Percentiles rank a stretch among this genome's conserved stretches.
These are phyloP conservation scores for Babylonia areolata DNA, from an alignment of 1,140 invertebrate species.

Conservation along the genomic window DNA sequence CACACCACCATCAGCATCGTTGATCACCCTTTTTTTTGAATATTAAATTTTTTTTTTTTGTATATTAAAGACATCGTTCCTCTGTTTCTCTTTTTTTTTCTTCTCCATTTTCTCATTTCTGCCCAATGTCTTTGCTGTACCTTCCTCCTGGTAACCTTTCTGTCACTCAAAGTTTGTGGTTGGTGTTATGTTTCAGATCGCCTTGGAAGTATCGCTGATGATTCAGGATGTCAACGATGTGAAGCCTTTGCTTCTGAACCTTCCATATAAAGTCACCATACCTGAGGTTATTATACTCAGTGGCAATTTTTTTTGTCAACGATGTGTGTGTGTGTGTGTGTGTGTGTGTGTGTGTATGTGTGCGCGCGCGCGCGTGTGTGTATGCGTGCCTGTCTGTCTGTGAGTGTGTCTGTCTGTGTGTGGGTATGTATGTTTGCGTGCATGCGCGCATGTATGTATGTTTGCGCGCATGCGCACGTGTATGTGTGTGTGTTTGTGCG, in stretches of 20 bases:
- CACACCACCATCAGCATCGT: too few relatives aligned
- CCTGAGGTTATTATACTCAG: constrained; percentile 53
- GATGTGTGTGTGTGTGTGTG: background rate
- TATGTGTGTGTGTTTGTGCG: constrained; percentile 1
- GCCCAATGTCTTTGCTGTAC: too few relatives aligned
- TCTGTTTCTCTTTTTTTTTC: too few relatives aligned
- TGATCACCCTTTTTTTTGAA: too few relatives aligned
- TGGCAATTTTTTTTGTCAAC: too few relatives aligned
- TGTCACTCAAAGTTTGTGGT: too few relatives aligned
- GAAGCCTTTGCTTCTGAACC: constrained; percentile 56
- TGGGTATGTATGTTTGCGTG: background rate
- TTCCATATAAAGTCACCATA: constrained; percentile 63
- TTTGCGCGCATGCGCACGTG: background rate
- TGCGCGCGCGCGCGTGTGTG: background rate
- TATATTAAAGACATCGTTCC: too few relatives aligned
- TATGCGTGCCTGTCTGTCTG: background rate
- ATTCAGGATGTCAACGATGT: constrained; percentile 67
- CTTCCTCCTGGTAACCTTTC: too few relatives aligned
- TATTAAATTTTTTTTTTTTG: too few relatives aligned
- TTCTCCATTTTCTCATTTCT: too few relatives aligned
- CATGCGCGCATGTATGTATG: background rate
- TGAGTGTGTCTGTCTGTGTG: background rate
- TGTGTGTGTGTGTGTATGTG: background rate
- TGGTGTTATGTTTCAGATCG: too few relatives aligned
- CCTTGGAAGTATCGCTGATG: constrained; percentile 52